Evolutionary conservation across 1,140 invertebrate species (phyloP).

Genomic region (Paracyclopina nana): DNA sequence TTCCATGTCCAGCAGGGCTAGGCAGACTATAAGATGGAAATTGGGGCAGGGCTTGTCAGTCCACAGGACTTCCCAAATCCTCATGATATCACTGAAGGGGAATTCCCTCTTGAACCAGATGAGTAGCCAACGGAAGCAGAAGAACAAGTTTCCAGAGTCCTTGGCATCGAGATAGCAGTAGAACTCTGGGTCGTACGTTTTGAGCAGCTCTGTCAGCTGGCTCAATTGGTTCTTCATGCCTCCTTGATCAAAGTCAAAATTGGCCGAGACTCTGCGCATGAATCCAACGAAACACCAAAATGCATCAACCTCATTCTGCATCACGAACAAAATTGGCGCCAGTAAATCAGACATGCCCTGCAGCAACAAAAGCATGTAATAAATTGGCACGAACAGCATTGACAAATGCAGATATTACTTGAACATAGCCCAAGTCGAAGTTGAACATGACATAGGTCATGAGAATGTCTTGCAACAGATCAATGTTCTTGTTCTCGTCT

Average conservation of each 20-base stretch:
- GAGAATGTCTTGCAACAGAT: slow-evolving; percentile 66
- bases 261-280: slow-evolving; percentile 72
- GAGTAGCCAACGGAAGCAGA: slow-evolving; percentile 72
- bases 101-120: slow-evolving; percentile 43
- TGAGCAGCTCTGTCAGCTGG: slow-evolving; percentile 58
- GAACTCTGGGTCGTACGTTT: slow-evolving; percentile 58
- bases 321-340: slow-evolving; percentile 70
- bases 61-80: slow-evolving; percentile 22
- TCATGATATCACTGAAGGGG: slow-evolving; percentile 21
- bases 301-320: slow-evolving; percentile 79
- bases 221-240: slow-evolving; percentile 82
- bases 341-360: slow-evolving; percentile 89
- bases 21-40: slow-evolving; percentile 75
- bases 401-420: slow-evolving; percentile 23
- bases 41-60: slow-evolving; percentile 51
- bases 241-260: slow-evolving; percentile 32
- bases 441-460: slow-evolving; percentile 99
- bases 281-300: slow-evolving; percentile 99
- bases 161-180: slow-evolving; percentile 66
- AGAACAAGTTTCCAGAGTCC: slow-evolving; percentile 94
- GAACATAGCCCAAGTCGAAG: slow-evolving; percentile 88
- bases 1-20: slow-evolving; percentile 73
- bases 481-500: slow-evolving; percentile 71
- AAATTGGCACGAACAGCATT: neutral
- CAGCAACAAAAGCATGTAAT: slow-evolving; percentile 14